Conservation (phyloP, 2,797 vertebrate genomes). For the Anabas testudineus region DNA sequence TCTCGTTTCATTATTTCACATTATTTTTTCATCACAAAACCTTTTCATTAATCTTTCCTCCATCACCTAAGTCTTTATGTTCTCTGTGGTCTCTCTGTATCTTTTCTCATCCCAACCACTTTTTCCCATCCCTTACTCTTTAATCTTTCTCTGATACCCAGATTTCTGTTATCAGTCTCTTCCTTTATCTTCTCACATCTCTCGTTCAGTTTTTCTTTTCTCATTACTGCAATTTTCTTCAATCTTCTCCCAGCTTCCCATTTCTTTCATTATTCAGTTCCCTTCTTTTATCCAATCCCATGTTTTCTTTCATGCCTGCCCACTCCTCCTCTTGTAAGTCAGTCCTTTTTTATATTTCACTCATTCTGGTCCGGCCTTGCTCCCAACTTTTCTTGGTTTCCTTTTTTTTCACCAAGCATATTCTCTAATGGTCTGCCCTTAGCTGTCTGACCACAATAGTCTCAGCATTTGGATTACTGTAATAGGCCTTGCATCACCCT, state of each 20-base stretch:
- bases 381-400: conserved; percentile 10
- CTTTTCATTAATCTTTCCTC: background rate
- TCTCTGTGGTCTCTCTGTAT: conserved; percentile 9
- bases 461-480: conserved; percentile 72
- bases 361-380: background rate
- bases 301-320: background rate
- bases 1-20: background rate
- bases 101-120: conserved; percentile 14
- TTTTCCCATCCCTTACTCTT: background rate
- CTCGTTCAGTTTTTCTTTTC: background rate
- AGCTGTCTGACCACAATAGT: conserved; percentile 52
- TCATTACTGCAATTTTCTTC: background rate
- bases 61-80: background rate
- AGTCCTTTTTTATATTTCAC: background rate
- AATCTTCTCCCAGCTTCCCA: background rate
- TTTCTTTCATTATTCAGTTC: background rate
- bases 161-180: background rate
- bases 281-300: background rate
- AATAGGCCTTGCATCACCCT: conserved; percentile 61
- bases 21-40: background rate
- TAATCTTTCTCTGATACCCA: background rate
- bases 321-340: background rate
- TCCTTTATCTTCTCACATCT: background rate
- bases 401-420: background rate
- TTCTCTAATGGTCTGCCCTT: conserved; percentile 48